Evolutionary conservation across 2,888 invertebrate genomes (phyloP), one percentile per base, ranked within the genome.

Genomic region (Volucella zonaria): DNA sequence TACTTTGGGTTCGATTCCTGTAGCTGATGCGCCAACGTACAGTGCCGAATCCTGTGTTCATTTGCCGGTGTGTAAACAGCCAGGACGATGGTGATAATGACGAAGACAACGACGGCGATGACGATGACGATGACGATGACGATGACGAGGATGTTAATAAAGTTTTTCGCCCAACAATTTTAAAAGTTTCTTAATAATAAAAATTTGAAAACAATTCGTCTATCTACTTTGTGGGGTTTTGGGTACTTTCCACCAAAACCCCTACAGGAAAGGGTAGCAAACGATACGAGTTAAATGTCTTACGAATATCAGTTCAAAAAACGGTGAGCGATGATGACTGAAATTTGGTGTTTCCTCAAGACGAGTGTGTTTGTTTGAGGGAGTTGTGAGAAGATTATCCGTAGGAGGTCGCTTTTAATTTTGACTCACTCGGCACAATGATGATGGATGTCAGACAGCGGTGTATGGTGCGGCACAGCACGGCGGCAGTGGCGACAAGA

Each of bases 1-100:
- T 81, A 85, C 76, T 81, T 85, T 73, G 85, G 85, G 85, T 85
- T 85, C 85, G 85, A 85, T 85, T 85, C 71, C 85, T 85, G 85
- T 76, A 68, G 71, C 51, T 85, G 81, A 85, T 81, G 76, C 45
- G 45, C 62, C 71, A 40, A 67, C 71, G 38, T 42, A 14, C 12
- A 31, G 12, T 49, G 56, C 45, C 64, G 38, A 15, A 73, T 77
- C 61, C 12, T 43, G 40, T 23, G 43, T n/a, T n/a, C 31, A 56
- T 45, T 42, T 81, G 49, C 49, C 64, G 68, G 54, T 56, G 71
- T 73, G 67, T 59, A 85, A 85, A 85, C 81, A 85, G 58, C 59
- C 49, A 62, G 42, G 40, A 40, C 12, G 66, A 66, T 40, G 43
- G 3, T 42, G 43, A 45, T 38, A 51, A 70, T 18, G 71, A n/a